Evolutionary conservation across 92 coral and sea anemone species (phyloP), one percentile per base, ranked within the genome.

Genomic region (Siderastrea radians): DNA sequence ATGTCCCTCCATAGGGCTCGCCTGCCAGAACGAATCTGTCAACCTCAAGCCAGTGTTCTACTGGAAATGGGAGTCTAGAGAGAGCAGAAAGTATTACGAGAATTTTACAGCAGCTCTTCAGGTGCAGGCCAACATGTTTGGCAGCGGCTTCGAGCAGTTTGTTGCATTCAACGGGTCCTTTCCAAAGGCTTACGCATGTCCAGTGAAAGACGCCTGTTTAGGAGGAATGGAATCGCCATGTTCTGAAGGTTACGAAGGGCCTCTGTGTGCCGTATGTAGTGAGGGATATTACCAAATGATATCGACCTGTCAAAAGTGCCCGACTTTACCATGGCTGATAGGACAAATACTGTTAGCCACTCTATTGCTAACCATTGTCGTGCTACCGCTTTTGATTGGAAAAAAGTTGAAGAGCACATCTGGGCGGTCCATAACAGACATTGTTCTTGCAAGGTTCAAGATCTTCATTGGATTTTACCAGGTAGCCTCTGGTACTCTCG

Each of bases 381-480:
- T 62, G 7, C 13, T 84, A 12, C 72, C 55, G 43, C 47, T 84
- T 62, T 17, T 72, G 16, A 50, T 61, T 7, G 63, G 74, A 64
- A 66, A 74, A 68, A 61, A 59, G 65, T 2, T 50, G 12, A 85
- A 47, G 49, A 53, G 54, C 44, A 76, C 47, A 44, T 50, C 6
- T 4, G 87, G 87, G 26, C 68, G 87, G 46, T 72, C 80, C 43
- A 9, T 74, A 45, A 44, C 79, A 2, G 87, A 83, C 47, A 66
- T 77, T 63, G 51, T 85, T 45, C 13, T 74, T 19, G 87, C 87
- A 47, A 83, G 87, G 55, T 64, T 83, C 57, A 83, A 83, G 55
- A 83, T 83, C 77, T 43, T 83, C 58, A 78, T 88, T 12, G 77
- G 82, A 13, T 88, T 88, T 74, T 88, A 82, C 57, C 92, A 88